Evolutionary conservation across 2,113 vertebrate species (phyloP), one percentile per base, ranked within the genome.

Genomic region (Nibea coibor): DNA sequence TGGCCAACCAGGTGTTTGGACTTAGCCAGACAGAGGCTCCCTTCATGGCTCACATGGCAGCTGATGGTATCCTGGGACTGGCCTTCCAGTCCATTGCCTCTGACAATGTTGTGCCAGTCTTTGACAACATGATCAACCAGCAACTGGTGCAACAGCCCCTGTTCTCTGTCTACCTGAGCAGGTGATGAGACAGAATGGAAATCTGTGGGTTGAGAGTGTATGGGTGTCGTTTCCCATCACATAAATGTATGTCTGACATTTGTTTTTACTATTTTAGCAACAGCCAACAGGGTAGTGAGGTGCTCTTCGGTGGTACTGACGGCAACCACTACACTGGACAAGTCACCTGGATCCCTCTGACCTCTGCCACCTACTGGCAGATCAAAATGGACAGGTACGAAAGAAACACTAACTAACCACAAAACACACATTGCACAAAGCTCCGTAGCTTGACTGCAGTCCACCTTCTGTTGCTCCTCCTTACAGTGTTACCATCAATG

Each of bases 1-100:
- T 89, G 72, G 14, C 48, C 31, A 85, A 95, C 15, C 96, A 97
- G 90, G 93, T 94, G 73, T 94, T 97, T 0, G 96, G 96, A 59
- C 53, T 96, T 53, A 97, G 95, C 51, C 4, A 71, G 62, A 84
- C 83, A 39, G 92, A 94, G 76, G 89, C 91, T 39, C 3, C 78
- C 5, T 93, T 91, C 81, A 89, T 92, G 90, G 63, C 79, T 54
- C 0, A 45, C 45, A 88, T 92, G 89, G 0, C 0, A 3, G 69
- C 91, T 42, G 94, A 93, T 68, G 93, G 91, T 10, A 93, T 92
- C 87, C 78, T 94, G 72, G 92, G 91, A 56, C 66, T 93, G 67
- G 90, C 92, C 57, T 94, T 90, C 79, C 89, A 90, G 72, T 64
- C 57, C 71, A 81, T 92, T 9, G 75, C 91, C 4, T 42, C 87